Percentiles rank a stretch among this genome's conserved stretches.
Conservation (phyloP, 1,140 invertebrate species). For the Limonius californicus region DNA sequence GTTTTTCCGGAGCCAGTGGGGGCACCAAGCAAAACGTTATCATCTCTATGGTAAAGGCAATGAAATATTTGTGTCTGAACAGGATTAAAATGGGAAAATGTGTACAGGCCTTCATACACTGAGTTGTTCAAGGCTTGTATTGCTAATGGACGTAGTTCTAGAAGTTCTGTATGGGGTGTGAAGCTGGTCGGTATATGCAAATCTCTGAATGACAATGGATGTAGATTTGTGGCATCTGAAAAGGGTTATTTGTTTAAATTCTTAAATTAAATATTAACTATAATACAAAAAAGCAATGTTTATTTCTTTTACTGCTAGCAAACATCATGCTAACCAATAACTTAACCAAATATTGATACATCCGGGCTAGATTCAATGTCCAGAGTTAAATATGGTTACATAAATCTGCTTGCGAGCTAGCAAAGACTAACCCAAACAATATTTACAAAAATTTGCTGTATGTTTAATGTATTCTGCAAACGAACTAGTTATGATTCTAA, state of each 20-base stretch:
- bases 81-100: slow-evolving; percentile 95
- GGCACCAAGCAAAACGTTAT: slow-evolving; percentile 92
- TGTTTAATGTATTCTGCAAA: no score
- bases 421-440: no score
- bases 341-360: no score
- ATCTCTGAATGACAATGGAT: slow-evolving; percentile 80
- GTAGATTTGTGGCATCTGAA: slow-evolving; percentile 38
- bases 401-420: no score
- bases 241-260: slow-evolving; percentile 16
- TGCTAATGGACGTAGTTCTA: slow-evolving; percentile 89
- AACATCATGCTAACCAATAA: no score
- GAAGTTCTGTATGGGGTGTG: slow-evolving; percentile 89
- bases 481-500: no score
- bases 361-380: no score
- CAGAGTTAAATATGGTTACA: no score
- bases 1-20: slow-evolving; percentile 99
- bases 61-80: slow-evolving; percentile 99
- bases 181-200: slow-evolving; percentile 89
- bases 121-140: slow-evolving; percentile 71
- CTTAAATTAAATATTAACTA: no score
- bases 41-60: slow-evolving; percentile 91
- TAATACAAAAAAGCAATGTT: neutral
- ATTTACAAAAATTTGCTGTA: no score
- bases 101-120: slow-evolving; percentile 78
- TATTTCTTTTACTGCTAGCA: no score